Percentiles rank a stretch among this genome's conserved stretches.
phyloP scores from a whole-genome alignment of 2,797 vertebrate species.

The Parauchenoglanis punctatus region DNA sequence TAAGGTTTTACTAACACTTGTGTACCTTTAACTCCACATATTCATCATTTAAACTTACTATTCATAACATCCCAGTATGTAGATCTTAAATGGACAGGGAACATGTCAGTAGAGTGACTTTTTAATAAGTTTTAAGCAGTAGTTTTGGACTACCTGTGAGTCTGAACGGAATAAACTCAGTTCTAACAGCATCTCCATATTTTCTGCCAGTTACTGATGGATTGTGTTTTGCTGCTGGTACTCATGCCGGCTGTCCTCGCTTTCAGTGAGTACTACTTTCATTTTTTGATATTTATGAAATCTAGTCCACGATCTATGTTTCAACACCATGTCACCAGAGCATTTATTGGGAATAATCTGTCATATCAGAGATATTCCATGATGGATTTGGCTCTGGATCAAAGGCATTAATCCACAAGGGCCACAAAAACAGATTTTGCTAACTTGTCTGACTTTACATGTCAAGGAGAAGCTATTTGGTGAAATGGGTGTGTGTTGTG shows the following conservation, averaged over 20 bases:
- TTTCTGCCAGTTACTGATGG: conserved; percentile 62
- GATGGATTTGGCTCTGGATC: neutral
- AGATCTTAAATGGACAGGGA: neutral
- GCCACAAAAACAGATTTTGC: neutral
- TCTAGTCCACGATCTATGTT: neutral
- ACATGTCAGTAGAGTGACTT: neutral
- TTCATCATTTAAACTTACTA: neutral
- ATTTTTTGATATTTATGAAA: conserved; percentile 5
- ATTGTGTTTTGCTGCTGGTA: conserved; percentile 50
- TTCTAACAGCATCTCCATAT: conserved; percentile 1
- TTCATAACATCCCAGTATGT: neutral
- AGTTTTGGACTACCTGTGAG: neutral
- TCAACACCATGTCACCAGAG: neutral
- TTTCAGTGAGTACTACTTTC: conserved; percentile 60
- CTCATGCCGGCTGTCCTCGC: conserved; percentile 53
- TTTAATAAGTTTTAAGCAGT: neutral
- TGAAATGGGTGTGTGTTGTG: neutral
- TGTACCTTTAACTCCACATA: neutral
- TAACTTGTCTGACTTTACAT: neutral
- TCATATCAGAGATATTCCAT: neutral
- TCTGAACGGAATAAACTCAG: neutral
- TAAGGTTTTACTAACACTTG: neutral
- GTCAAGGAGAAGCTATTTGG: neutral
- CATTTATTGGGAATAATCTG: neutral
- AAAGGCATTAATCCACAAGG: neutral